phyloP scores from a whole-genome alignment of 2,113 vertebrate species.

The Anthoscopus minutus region DNA sequence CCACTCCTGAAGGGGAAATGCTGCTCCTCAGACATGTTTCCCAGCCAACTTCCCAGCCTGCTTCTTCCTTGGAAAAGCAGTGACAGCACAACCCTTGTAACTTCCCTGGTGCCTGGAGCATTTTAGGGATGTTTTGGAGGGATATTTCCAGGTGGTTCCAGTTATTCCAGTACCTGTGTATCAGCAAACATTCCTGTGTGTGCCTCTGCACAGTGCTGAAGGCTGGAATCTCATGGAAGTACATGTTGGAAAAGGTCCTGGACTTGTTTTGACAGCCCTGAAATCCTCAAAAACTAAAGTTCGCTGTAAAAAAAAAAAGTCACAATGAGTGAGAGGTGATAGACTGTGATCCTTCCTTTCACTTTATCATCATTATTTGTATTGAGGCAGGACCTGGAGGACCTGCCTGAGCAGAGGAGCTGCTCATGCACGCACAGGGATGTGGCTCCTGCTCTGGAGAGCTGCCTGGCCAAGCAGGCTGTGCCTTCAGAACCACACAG shows the following conservation, averaged over 20 bases:
- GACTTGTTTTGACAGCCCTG: background rate
- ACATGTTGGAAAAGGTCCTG: background rate
- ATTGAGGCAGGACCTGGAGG: background rate
- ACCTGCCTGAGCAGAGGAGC: background rate
- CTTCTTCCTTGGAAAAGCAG: background rate
- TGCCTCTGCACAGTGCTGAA: background rate
- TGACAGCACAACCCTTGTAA: background rate
- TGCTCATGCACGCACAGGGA: background rate
- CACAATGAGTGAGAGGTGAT: background rate
- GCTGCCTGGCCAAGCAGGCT: background rate
- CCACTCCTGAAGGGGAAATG: background rate
- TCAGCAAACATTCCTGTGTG: background rate
- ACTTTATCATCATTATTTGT: background rate
- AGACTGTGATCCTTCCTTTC: background rate
- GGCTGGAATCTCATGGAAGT: background rate
- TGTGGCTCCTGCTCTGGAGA: background rate
- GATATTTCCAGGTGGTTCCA: background rate
- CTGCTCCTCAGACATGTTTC: background rate
- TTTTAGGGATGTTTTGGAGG: background rate
- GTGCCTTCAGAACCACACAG: background rate
- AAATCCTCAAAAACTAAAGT: background rate
- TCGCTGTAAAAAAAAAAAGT: background rate
- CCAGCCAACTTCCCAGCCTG: background rate
- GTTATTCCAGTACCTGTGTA: background rate
- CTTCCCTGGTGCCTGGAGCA: background rate